Base-by-base conservation (phyloP, 2,113 vertebrate species). In the Etheostoma cragini region DNA sequence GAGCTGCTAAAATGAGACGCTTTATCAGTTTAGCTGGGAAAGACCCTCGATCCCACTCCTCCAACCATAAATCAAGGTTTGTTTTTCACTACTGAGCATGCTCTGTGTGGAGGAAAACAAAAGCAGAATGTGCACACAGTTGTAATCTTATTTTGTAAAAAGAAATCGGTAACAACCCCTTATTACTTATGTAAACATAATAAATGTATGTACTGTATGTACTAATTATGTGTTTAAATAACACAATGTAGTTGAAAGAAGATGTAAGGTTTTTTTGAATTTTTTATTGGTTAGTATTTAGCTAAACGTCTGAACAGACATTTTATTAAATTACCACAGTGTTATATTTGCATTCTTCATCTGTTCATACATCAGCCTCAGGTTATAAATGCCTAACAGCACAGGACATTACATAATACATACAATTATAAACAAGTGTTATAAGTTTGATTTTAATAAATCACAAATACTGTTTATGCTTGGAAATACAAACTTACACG, bases 21-120 rank as follows among this genome's bases (percentile, higher is more conserved):
- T 86, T 94, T 94, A 93, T 94, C 92, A 90, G 82, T 88, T 81
- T 47, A 78, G 80, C 88, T 89, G 87, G 87, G 81, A 87, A 87
- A 83, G 80, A 86, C 82, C 88, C 80, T 57, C 85, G 30, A 84
- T 87, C 78, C 76, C 72, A 70, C 52, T 76, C 81, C 87, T 68
- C 69, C 47, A 67, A 58, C 82, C 88, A 87, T 87, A 90, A 90
- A 88, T 89, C 86, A 87, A 72, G 63, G 46, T 87, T 87, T 86
- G 80, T 89, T 88, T 83, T 88, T 69, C 53, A 74, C 82, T 64
- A 74, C 66, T 81, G 71, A 65, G 77, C 64, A 85, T 71, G 68
- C 74, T 84, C 57, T 35, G 69, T 57, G 14, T 63, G 60, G 50
- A 50, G 57, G 22, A 62, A 63, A 68, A 61, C 54, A 61, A 74